phyloP scores from a whole-genome alignment of 2,888 invertebrate species.

The Anagyrus pseudococci region DNA sequence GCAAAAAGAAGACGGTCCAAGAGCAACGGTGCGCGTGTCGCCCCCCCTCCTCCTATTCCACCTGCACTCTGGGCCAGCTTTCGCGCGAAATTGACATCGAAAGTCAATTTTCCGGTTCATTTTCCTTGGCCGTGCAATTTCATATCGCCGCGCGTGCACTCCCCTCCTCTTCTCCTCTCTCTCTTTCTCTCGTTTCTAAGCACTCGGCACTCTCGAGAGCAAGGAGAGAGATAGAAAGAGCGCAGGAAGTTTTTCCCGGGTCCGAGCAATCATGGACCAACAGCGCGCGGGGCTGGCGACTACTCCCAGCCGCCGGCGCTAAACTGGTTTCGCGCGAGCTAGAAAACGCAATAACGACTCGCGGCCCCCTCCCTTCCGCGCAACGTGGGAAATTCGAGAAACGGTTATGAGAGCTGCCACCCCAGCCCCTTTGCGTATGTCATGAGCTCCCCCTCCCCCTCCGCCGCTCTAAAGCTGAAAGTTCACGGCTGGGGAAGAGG shows the following conservation, averaged over 20 bases:
- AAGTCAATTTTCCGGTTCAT: constrained; percentile 38
- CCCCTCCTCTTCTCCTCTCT: not conserved
- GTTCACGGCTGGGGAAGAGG: not conserved
- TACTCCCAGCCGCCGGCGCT: constrained; percentile 9
- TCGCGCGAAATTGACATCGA: constrained; percentile 28
- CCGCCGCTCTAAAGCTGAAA: not conserved
- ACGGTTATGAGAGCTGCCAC: constrained; percentile 13
- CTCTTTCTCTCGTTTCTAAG: not conserved
- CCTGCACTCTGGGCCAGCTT: constrained; percentile 7
- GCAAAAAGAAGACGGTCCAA: not conserved
- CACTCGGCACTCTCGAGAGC: not conserved
- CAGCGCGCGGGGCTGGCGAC: constrained; percentile 4
- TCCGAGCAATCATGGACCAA: too few relatives aligned
- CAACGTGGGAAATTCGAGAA: constrained; percentile 35
- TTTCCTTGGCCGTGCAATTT: too few relatives aligned
- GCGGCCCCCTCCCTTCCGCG: constrained; percentile 6
- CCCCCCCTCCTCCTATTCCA: too few relatives aligned
- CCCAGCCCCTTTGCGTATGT: not conserved
- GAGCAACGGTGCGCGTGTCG: not conserved
- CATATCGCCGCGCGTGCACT: too few relatives aligned
- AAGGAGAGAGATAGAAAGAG: not conserved
- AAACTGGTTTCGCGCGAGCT: constrained; percentile 24
- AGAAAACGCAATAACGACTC: constrained; percentile 19
- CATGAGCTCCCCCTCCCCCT: too few relatives aligned
- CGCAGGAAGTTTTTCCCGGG: constrained; percentile 32